Percentiles rank a stretch among this genome's conserved stretches.
Conservation (phyloP, 2,113 vertebrate species). For the Eulemur macaco region DNA sequence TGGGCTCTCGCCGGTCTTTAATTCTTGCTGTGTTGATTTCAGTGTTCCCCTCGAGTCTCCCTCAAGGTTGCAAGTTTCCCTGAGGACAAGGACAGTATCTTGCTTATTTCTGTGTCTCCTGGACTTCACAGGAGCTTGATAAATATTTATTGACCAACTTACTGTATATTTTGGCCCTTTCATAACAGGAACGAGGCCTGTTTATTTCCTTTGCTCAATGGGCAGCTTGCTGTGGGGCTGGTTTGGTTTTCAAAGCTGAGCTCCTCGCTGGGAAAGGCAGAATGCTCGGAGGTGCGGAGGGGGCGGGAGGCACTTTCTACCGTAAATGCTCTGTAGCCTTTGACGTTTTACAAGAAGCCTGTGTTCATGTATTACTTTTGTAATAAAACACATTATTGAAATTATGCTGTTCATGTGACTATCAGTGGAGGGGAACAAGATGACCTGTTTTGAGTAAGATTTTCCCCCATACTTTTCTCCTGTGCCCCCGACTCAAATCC, state of each 20-base stretch:
- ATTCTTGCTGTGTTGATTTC: not conserved
- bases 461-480: not conserved
- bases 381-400: not conserved
- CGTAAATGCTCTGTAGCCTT: not conserved
- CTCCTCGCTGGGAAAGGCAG: not conserved
- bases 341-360: not conserved
- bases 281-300: not conserved
- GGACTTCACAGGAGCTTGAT: slow-evolving; percentile 33
- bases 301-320: accelerated
- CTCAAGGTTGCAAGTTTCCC: not conserved
- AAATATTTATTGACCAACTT: slow-evolving; percentile 49
- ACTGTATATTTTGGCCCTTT: slow-evolving; percentile 27
- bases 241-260: not conserved
- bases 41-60: not conserved
- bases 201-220: not conserved
- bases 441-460: not conserved
- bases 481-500: not conserved
- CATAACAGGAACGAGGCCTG: not conserved
- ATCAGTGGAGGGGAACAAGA: not conserved
- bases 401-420: not conserved
- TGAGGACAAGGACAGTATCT: not conserved
- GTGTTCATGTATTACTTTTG: not conserved
- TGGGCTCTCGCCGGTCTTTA: not conserved
- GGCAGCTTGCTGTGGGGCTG: not conserved
- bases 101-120: slow-evolving; percentile 27